Conservation (phyloP, 2,888 invertebrate species). For the Sceliomorpha sp. region DNA sequence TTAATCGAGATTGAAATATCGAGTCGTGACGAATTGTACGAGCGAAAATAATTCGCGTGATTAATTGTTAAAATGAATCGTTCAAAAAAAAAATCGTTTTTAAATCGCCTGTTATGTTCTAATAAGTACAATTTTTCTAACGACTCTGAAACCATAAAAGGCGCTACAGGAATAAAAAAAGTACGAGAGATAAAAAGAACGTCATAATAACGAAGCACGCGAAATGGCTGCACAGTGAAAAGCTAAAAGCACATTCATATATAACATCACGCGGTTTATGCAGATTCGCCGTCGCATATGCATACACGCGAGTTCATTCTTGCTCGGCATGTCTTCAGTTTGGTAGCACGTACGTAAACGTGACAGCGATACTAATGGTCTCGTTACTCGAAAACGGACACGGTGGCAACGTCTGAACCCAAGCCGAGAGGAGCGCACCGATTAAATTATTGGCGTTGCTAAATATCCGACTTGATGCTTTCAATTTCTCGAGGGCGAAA, state of each 20-base stretch:
- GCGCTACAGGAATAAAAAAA: conserved; percentile 23
- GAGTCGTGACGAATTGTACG: too few species aligned
- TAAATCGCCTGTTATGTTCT: too few species aligned
- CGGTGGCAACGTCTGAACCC: conserved; percentile 27
- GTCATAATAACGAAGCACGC: conserved; percentile 41
- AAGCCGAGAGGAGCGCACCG: conserved; percentile 20
- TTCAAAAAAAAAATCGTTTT: too few species aligned
- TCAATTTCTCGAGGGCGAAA: conserved; percentile 9
- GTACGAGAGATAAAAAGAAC: conserved; percentile 19
- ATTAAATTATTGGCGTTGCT: conserved; percentile 55
- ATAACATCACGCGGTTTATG: conserved; percentile 54
- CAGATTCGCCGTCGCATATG: conserved; percentile 51
- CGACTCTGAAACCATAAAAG: too few species aligned
- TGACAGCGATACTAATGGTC: conserved; percentile 66
- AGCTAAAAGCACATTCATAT: conserved; percentile 55
- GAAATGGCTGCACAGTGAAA: conserved; percentile 37
- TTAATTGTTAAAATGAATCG: too few species aligned
- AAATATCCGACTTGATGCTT: conserved; percentile 46
- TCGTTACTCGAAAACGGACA: conserved; percentile 57
- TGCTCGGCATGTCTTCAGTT: conserved; percentile 53
- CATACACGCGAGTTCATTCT: conserved; percentile 54
- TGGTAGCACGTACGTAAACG: conserved; percentile 62
- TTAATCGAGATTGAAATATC: too few species aligned
- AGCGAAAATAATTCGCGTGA: too few species aligned
- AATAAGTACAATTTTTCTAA: too few species aligned